Base-by-base conservation (phyloP, 2,888 invertebrate genomes). In the Strigamia crassipes region DNA sequence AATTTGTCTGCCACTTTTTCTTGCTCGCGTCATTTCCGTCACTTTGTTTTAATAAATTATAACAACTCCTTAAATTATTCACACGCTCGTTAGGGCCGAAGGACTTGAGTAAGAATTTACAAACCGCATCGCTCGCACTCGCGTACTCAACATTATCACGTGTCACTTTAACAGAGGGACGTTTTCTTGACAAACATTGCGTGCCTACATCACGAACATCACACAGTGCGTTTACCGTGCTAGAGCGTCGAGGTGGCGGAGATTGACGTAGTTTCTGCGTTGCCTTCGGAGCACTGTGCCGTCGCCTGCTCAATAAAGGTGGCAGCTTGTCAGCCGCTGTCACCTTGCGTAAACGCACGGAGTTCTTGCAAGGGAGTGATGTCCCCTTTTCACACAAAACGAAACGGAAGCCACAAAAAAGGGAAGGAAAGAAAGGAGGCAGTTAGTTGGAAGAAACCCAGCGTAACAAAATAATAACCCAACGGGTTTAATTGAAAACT, bases 381-480 rank as follows among this genome's bases (percentile, higher is more conserved):
- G 51, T 51, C 51, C 51, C 51, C 51, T 51, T 51, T 51, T 51
- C 51, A 51, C 51, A 51, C 51, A 51, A 51, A 51, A 51, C 51
- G 51, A 51, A 51, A 51, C 51, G 51, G 51, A 51, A 51, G 51
- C 51, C 51, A 51, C 51, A 51, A 51, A 51, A 51, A 51, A 51
- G 51, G 51, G 51, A 51, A 51, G 51, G 51, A 51, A 51, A 51
- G 51, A 51, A 51, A 51, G 51, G 51, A 51, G 51, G 51, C 51
- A 51, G 51, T 51, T 51, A 51, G 51, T 51, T 51, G 51, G 51
- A 51, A 51, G 51, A 51, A 51, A 18, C 51, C 51, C 51, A 51
- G 51, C 51, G 18, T 51, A 51, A 51, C 51, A 51, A 18, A 51
- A 51, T 18, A 4, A 18, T 51, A 51, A 51, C 51, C 51, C 51